Conservation (phyloP, 2,113 vertebrate genomes). For the Rhinoptilus africanus region DNA sequence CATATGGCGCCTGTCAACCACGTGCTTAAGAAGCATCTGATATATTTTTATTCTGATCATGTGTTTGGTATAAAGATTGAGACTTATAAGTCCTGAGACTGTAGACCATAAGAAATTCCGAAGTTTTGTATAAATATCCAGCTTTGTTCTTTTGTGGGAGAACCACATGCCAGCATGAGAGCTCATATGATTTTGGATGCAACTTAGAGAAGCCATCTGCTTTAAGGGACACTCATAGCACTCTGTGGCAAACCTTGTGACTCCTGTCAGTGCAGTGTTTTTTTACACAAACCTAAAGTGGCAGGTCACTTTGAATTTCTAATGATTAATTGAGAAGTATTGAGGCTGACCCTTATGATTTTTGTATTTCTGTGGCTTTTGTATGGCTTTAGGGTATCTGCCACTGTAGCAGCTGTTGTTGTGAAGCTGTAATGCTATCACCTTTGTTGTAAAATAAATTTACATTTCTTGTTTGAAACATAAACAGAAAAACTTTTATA, state of each 20-base stretch:
- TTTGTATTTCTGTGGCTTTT: background rate
- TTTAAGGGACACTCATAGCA: constrained; percentile 4
- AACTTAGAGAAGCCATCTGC: background rate
- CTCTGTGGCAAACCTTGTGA: background rate
- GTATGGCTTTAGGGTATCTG: background rate
- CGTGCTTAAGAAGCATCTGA: background rate
- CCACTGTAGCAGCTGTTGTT: background rate
- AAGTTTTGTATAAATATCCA: constrained; percentile 18
- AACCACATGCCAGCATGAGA: background rate
- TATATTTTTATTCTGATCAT: constrained; percentile 40
- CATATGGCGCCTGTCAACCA: constrained; percentile 66
- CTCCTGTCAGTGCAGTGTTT: background rate
- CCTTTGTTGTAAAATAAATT: background rate
- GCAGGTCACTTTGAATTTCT: constrained; percentile 27
- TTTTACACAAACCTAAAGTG: background rate
- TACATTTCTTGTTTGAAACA: background rate
- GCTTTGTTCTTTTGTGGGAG: constrained; percentile 40
- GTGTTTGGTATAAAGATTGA: background rate
- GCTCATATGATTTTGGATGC: constrained; percentile 23
- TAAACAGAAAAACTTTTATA: background rate
- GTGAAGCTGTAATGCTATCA: background rate
- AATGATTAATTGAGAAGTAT: constrained; percentile 6
- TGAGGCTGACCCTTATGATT: background rate
- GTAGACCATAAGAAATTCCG: constrained; percentile 4
- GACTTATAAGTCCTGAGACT: background rate